Base-by-base conservation (phyloP, 2,113 vertebrate species). In the Protomyctophum bolini region DNA sequence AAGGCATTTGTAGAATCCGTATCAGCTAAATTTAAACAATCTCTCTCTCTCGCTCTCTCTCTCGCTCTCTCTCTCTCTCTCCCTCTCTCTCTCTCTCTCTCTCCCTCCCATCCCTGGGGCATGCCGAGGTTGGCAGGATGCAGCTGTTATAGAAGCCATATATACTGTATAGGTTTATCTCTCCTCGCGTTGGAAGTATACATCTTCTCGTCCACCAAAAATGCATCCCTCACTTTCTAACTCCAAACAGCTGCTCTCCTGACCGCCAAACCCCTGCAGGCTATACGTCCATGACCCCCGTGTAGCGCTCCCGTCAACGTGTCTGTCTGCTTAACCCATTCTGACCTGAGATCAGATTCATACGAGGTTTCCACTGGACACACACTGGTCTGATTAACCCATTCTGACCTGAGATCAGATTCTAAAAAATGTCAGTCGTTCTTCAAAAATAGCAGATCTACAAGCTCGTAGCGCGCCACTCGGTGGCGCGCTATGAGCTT, bases 91-190 rank as follows among this genome's bases (percentile, higher is more conserved):
- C 56, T 63, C 66, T 21, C 21, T 21, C 21, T 21, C 21, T 21
- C 21, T 21, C 21, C 2, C 21, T 1, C 21, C 21, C 21, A 77
- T 70, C 73, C 48, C 15, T 54, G 71, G 69, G 21, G 21, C 21
- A 63, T 67, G 72, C 79, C 67, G 60, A 75, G 69, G 83, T 87
- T 72, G 66, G 72, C 72, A 66, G 75, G 58, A 73, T 72, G 66
- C 79, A 90, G 85, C 85, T 87, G 83, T 82, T 63, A 21, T 63
- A 21, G 21, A 21, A 21, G 21, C 21, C 21, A 21, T 21, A 21
- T 21, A 21, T 45, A 2, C 0, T 57, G 74, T 9, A 62, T 73
- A 64, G 82, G 75, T 84, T 83, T 86, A 78, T 74, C 68, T 56
- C 41, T 41, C 21, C 66, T 74, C 72, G 45, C 29, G 21, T 66